These are phyloP conservation scores for Odontocolon sp. DNA, from an alignment of 2,888 invertebrate genomes.

Conservation along the genomic window DNA sequence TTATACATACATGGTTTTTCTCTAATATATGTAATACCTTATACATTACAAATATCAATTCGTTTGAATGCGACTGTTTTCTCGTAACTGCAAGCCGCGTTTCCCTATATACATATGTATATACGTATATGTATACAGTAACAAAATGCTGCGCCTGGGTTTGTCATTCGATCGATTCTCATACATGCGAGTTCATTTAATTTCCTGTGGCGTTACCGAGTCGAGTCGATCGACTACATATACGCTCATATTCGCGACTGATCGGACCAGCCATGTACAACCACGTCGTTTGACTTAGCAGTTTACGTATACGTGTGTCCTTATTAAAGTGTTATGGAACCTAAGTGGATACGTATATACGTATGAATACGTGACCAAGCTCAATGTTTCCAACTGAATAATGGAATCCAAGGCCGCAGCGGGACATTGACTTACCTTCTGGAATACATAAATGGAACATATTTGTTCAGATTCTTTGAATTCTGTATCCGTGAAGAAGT, in stretches of 20 bases:
- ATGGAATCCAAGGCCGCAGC: constrained; percentile 73
- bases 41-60: constrained; percentile 50
- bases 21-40: constrained; percentile 23
- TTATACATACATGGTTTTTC: constrained; percentile 2
- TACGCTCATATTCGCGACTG: not conserved
- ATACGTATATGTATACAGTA: not conserved
- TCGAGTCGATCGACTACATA: constrained; percentile 43
- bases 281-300: constrained; percentile 13
- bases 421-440: constrained; percentile 73
- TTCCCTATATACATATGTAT: constrained; percentile 1
- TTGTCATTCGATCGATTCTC: constrained; percentile 48
- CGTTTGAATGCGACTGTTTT: constrained; percentile 39
- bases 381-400: constrained; percentile 71
- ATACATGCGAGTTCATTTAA: constrained; percentile 50
- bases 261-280: constrained; percentile 26
- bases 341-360: not conserved
- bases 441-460: constrained; percentile 51
- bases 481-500: no score
- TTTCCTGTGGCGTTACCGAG: constrained; percentile 49
- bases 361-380: constrained; percentile 41
- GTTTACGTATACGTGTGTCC: not conserved
- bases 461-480: no score
- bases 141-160: constrained; percentile 35
- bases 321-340: constrained; percentile 13
- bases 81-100: constrained; percentile 46